Evolutionary conservation across 2,797 vertebrate species (phyloP), one percentile per base, ranked within the genome.

Genomic region (Huso huso): DNA sequence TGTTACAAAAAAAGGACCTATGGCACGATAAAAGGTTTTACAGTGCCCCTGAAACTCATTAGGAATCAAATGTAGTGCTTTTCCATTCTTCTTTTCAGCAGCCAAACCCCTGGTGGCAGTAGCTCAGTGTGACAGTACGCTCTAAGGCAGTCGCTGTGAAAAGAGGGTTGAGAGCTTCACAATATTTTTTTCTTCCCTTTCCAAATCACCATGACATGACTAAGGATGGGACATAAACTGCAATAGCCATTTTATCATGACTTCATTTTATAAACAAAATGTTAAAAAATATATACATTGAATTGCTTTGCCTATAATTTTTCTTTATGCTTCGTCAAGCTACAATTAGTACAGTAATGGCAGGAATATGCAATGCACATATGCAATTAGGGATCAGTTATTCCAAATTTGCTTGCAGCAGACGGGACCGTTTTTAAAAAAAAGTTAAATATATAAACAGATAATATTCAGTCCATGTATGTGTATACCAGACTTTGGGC

Each of bases 201-300:
- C 80, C 79, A 82, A 76, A 78, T 78, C 79, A 78, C 71, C 82
- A 81, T 84, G 80, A 83, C 81, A 84, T 83, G 86, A 88, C 83
- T 89, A 87, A 88, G 73, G 69, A 80, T 72, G 70, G 76, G 76
- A 85, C 82, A 83, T 83, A 86, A 83, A 85, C 83, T 83, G 77
- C 69, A 65, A 76, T 74, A 37, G 37, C 67, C 74, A 83, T 87
- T 87, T 88, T 84, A 89, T 88, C 86, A 86, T 73, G 83, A 88
- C 86, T 86, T 83, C 81, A 82, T 86, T 87, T 83, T 86, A 86
- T 83, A 83, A 81, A 73, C 77, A 79, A 79, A 85, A 76, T 77
- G 78, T 79, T 81, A 61, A 74, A 74, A 61, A 37, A 63, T 10
- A 59, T 2, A 13, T n/a, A 60, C 52, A 55, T 23, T 49, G 72